These are phyloP conservation scores for Scopus umbretta DNA, from an alignment of 2,113 vertebrate species.

Conservation along the genomic window DNA sequence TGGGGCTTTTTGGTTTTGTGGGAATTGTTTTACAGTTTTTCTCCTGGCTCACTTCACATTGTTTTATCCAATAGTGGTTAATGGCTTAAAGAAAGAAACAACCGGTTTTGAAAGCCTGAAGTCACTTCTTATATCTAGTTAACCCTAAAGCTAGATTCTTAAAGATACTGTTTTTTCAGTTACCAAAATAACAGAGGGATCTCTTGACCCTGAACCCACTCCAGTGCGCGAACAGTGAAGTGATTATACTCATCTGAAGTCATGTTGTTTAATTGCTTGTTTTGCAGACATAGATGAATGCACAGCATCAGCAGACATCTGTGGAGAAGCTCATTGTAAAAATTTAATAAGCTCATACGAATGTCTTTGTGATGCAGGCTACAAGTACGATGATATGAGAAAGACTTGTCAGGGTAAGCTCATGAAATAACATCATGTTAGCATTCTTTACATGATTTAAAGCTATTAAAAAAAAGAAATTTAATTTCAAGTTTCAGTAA, in stretches of 20 bases:
- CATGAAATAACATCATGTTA: neutral
- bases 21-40: neutral
- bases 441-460: neutral
- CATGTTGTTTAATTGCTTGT: neutral
- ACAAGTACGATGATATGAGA: constrained; percentile 75
- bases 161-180: neutral
- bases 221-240: neutral
- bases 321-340: constrained; percentile 83
- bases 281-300: constrained; percentile 90
- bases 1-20: neutral
- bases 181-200: neutral
- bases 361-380: constrained; percentile 86
- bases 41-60: neutral
- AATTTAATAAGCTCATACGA: constrained; percentile 82
- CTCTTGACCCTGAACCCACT: neutral
- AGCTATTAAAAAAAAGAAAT: neutral
- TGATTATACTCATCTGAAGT: neutral
- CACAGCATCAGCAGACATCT: constrained; percentile 65
- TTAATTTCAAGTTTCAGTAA: neutral
- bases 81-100: neutral
- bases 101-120: neutral
- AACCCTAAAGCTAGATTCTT: neutral
- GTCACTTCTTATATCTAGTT: neutral
- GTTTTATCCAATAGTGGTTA: neutral
- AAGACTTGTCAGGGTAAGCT: constrained; percentile 84